phyloP scores from a whole-genome alignment of 1,140 invertebrate species.

The Drosophila parvula region DNA sequence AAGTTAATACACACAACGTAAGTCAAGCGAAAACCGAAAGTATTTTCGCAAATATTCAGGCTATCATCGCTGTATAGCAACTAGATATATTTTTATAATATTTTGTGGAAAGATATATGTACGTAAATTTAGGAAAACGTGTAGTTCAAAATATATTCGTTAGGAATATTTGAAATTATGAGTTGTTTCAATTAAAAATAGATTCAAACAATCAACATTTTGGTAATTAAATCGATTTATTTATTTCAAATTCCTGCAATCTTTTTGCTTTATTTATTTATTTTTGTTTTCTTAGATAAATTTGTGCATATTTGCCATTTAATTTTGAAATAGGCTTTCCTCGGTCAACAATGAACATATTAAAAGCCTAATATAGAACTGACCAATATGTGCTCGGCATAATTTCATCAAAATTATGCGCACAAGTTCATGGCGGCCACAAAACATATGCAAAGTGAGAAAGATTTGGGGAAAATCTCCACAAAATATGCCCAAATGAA shows the following conservation, averaged over 20 bases:
- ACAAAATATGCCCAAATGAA: slow-evolving; percentile 14
- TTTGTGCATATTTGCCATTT: background rate
- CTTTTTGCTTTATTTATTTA: background rate
- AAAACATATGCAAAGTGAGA: slow-evolving; percentile 32
- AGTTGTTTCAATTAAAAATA: background rate
- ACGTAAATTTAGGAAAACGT: background rate
- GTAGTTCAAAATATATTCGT: no score
- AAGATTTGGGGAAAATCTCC: slow-evolving; percentile 9
- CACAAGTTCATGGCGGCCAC: slow-evolving; percentile 22
- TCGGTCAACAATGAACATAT: background rate
- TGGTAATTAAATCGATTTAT: no score
- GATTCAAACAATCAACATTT: background rate
- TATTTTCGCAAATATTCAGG: background rate
- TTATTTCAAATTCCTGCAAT: background rate
- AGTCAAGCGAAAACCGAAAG: background rate
- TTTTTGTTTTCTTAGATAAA: background rate
- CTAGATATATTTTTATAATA: background rate
- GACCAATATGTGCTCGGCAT: slow-evolving; percentile 36
- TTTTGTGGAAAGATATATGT: background rate
- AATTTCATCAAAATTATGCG: slow-evolving; percentile 40
- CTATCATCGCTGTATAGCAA: background rate
- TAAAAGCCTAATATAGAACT: background rate
- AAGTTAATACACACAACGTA: background rate
- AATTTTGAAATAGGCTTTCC: slow-evolving; percentile 5
- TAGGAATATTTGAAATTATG: background rate